A percentile compares a stretch with the other conserved stretches of the same genome.
Evolutionary conservation across 2,888 invertebrate species (phyloP).

Genomic region (Ctenicera cuprea): DNA sequence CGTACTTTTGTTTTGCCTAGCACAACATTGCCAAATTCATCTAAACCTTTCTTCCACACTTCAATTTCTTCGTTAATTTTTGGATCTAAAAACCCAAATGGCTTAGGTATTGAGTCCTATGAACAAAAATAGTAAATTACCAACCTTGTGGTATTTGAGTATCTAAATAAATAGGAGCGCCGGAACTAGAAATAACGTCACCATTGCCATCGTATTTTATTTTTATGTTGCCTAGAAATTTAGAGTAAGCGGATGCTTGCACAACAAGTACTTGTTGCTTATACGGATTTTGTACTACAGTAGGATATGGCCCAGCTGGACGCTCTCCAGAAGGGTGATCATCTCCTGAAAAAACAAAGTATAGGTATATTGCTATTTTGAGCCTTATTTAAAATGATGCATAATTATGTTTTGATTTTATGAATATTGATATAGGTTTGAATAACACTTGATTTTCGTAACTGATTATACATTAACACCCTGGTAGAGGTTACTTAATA

Average conservation of each 20-base stretch:
- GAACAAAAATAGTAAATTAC: background rate
- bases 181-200: constrained; percentile 78
- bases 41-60: constrained; percentile 77
- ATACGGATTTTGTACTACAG: constrained; percentile 76
- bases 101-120: background rate
- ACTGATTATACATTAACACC: too few relatives aligned
- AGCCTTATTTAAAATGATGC: too few relatives aligned
- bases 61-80: constrained; percentile 77
- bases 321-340: constrained; percentile 73
- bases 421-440: too few relatives aligned
- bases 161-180: constrained; percentile 83
- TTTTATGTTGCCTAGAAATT: constrained; percentile 86
- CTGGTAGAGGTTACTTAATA: too few relatives aligned
- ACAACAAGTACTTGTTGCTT: constrained; percentile 79
- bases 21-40: constrained; percentile 74
- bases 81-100: constrained; percentile 72
- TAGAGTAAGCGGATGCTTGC: constrained; percentile 83
- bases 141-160: constrained; percentile 79
- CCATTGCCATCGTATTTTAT: constrained; percentile 83
- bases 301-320: constrained; percentile 81
- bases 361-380: too few relatives aligned
- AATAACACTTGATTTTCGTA: too few relatives aligned
- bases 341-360: background rate
- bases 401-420: too few relatives aligned
- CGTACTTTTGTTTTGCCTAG: constrained; percentile 78